Evolutionary conservation across 2,888 invertebrate species (phyloP).

Genomic region (Ophion slaviceki): DNA sequence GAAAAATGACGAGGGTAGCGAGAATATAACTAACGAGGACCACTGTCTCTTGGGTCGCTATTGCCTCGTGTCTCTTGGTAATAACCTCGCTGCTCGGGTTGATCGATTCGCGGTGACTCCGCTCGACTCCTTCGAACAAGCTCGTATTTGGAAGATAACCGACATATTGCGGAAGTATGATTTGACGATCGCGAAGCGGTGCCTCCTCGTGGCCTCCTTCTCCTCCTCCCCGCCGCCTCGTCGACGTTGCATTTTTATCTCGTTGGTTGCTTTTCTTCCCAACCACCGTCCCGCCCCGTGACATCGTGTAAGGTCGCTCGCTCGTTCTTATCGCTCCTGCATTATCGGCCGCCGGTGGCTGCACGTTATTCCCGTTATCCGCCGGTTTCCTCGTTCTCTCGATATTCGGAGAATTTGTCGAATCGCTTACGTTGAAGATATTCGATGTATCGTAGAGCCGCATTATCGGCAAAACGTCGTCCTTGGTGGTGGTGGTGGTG

Average conservation of each 20-base stretch:
- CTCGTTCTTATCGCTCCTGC: too few species aligned
- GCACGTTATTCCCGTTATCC: background rate
- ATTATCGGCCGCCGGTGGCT: too few species aligned
- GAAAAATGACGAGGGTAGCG: conserved; percentile 83
- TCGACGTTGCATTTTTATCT: conserved; percentile 6
- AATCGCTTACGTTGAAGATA: conserved; percentile 77
- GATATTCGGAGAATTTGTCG: conserved; percentile 33
- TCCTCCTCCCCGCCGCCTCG: too few species aligned
- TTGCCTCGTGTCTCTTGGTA: conserved; percentile 80
- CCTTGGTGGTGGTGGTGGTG: conserved; percentile 78
- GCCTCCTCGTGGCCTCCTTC: too few species aligned
- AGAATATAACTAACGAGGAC: conserved; percentile 83
- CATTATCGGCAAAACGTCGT: conserved; percentile 81
- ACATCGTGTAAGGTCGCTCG: too few species aligned
- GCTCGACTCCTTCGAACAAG: conserved; percentile 75
- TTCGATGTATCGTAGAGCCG: conserved; percentile 81
- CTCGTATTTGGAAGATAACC: conserved; percentile 76
- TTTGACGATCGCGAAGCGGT: conserved; percentile 66
- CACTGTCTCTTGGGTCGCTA: conserved; percentile 81
- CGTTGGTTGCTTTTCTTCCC: conserved; percentile 34
- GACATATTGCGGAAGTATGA: conserved; percentile 75
- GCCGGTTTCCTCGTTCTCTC: conserved; percentile 3
- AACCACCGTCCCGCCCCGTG: background rate
- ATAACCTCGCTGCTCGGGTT: conserved; percentile 81
- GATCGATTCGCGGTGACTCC: conserved; percentile 75